Evolutionary conservation across 2,888 invertebrate species (phyloP).

Genomic region (Ommatoiulus sabulosus): DNA sequence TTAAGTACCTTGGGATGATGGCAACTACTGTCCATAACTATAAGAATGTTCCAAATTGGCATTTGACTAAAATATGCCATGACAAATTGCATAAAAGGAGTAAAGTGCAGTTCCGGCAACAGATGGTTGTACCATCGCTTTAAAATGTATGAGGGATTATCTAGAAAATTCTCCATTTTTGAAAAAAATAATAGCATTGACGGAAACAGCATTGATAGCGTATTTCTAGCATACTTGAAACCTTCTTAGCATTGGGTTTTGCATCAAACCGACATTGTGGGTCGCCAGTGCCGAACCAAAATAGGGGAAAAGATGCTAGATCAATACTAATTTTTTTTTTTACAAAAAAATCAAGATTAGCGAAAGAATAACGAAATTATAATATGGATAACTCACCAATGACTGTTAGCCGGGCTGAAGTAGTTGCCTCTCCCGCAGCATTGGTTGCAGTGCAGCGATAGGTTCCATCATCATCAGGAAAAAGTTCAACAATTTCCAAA

Average conservation of each 20-base stretch:
- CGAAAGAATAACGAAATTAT: background rate
- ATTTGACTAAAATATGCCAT: too few relatives aligned
- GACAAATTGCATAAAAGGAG: too few relatives aligned
- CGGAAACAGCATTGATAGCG: background rate
- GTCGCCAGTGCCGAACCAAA: background rate
- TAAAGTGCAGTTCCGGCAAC: too few relatives aligned
- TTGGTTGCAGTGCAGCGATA: slow-evolving; percentile 64
- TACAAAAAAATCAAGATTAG: background rate
- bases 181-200: background rate
- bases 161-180: background rate
- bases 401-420: slow-evolving; percentile 62
- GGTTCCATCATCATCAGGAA: slow-evolving; percentile 65
- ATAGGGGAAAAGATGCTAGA: background rate
- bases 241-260: background rate
- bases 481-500: slow-evolving; percentile 63
- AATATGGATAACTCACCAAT: slow-evolving; percentile 60
- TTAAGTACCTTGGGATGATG: background rate
- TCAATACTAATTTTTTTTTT: background rate
- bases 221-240: background rate
- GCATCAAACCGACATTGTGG: background rate
- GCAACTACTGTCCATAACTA: background rate
- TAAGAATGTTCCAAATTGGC: background rate
- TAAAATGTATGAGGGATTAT: background rate
- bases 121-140: background rate
- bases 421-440: slow-evolving; percentile 61